Conservation (phyloP, 2,113 vertebrate species). For the Ictalurus punctatus region DNA sequence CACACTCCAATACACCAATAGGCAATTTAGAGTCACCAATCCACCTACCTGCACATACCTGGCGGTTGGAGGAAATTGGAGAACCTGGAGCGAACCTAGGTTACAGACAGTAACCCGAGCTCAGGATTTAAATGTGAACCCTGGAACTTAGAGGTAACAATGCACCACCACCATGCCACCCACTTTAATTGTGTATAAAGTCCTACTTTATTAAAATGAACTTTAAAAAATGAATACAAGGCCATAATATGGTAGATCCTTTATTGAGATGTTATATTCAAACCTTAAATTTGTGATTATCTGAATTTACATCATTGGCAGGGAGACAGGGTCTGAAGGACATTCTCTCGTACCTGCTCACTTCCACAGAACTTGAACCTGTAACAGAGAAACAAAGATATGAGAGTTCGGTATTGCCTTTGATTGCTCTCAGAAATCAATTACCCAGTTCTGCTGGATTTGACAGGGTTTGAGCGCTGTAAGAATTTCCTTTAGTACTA, state of each 20-base stretch:
- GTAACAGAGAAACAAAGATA: slow-evolving; percentile 46
- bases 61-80: background rate
- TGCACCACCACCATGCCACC: background rate
- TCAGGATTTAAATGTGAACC: background rate
- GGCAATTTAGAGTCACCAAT: background rate
- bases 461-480: background rate
- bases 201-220: background rate
- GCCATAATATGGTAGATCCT: slow-evolving; percentile 4
- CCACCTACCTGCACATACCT: background rate
- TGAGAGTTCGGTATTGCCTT: background rate
- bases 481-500: background rate
- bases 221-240: background rate
- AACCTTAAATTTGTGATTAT: background rate
- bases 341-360: slow-evolving; percentile 60
- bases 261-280: background rate
- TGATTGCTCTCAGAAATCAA: background rate
- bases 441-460: background rate
- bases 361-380: slow-evolving; percentile 73
- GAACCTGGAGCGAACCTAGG: background rate
- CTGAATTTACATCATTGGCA: slow-evolving; percentile 49
- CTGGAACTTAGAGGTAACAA: background rate
- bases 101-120: background rate
- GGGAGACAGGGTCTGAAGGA: slow-evolving; percentile 67
- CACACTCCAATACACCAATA: background rate
- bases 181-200: background rate